Percentiles rank a stretch among this genome's conserved stretches.
Conservation (phyloP, 2,888 invertebrate species). For the Cryptophagus acutangulus region DNA sequence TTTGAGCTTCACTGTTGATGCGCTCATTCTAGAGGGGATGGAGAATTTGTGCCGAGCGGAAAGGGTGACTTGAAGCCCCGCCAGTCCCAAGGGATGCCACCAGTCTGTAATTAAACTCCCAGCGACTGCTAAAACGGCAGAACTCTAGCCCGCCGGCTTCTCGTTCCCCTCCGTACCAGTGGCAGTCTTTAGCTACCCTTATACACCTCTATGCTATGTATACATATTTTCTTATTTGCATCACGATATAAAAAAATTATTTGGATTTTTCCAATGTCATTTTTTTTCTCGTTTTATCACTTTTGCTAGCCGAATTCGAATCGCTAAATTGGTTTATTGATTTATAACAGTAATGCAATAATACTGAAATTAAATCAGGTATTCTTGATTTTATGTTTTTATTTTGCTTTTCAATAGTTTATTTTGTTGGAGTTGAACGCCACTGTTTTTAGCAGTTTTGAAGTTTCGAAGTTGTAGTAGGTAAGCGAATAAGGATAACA, state of each 20-base stretch:
- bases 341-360: no score
- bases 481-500: slow-evolving; percentile 42
- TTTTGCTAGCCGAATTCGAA: slow-evolving; percentile 1
- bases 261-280: no score
- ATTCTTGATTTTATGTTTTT: no score
- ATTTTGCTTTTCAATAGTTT: background rate
- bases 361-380: no score
- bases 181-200: no score
- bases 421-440: slow-evolving; percentile 2
- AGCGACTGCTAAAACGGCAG: slow-evolving; percentile 34
- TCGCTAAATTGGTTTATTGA: no score
- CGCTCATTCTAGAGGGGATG: slow-evolving; percentile 26
- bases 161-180: slow-evolving; percentile 34
- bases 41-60: slow-evolving; percentile 23
- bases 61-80: slow-evolving; percentile 41
- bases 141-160: slow-evolving; percentile 32
- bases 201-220: slow-evolving; percentile 1
- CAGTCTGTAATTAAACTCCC: slow-evolving; percentile 48
- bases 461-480: no score
- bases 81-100: slow-evolving; percentile 43
- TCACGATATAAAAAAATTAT: slow-evolving; percentile 2
- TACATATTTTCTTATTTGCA: background rate
- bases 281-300: slow-evolving; percentile 6
- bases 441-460: slow-evolving; percentile 7
- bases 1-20: slow-evolving; percentile 31